Base-by-base conservation (phyloP, 2,888 invertebrate species). In the Agonopterix alstromeriana region DNA sequence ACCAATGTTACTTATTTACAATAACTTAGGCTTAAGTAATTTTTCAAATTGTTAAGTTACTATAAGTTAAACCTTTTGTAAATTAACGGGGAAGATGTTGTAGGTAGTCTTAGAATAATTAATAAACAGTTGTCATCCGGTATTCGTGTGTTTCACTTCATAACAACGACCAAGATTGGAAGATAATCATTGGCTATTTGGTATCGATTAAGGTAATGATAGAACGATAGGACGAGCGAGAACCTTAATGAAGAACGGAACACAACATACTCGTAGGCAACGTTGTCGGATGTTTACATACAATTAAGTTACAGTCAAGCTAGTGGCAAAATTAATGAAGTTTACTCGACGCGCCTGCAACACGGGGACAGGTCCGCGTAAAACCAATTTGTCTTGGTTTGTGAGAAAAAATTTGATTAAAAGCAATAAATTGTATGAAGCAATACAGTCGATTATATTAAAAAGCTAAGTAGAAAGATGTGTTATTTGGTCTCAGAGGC, bases 401-500 rank as follows among this genome's bases (percentile, higher is more conserved):
- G 38, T 38, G 38, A n/a, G 10, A 38, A 38, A 5, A 38, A 38
- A 38, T 38, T 38, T n/a, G n/a, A 38, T 38, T 38, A n/a, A 38
- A 38, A 38, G 38, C 38, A 38, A 38, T 38, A 38, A 9, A 38
- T 38, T n/a, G 38, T n/a, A 38, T 9, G 10, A 10, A 44, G 48
- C 53, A 53, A 42, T 38, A n/a, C 38, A 27, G 54, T 50, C 49
- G 48, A 55, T 51, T 50, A 53, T 58, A 53, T 54, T 55, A 59
- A 52, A n/a, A 60, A 50, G 57, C 56, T 57, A 55, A 50, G 54
- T 41, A 47, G 50, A 50, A 50, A 52, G 53, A 54, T 52, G 55
- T 55, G 48, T 55, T 61, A 61, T 75, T 72, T 71, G 65, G 64
- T 58, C 55, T 55, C 60, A 48, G 54, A 55, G 53, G 53, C 58